A percentile compares a stretch with the other conserved stretches of the same genome.
Evolutionary conservation across 1,140 invertebrate genomes (phyloP).

Genomic region (Nautilus pompilius): DNA sequence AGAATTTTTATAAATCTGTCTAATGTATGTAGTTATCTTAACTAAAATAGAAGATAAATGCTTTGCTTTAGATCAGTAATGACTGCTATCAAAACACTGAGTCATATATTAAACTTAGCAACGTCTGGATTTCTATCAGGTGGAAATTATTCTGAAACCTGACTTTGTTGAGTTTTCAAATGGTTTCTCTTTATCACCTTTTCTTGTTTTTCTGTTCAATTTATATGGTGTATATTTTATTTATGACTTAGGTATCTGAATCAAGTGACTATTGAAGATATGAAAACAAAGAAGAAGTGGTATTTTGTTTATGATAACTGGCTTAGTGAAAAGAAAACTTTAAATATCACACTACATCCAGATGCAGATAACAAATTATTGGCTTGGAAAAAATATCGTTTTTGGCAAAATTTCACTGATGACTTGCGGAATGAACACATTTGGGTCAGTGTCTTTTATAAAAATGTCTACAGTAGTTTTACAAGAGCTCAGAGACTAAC

Average conservation of each 20-base stretch:
- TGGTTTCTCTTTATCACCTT: too few relatives aligned
- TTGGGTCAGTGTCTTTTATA: slow-evolving; percentile 42
- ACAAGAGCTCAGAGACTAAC: slow-evolving; percentile 41
- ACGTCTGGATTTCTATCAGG: too few relatives aligned
- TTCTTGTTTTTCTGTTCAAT: too few relatives aligned
- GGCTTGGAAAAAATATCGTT: slow-evolving; percentile 14
- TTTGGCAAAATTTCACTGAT: slow-evolving; percentile 24
- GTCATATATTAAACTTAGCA: too few relatives aligned
- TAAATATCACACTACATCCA: slow-evolving; percentile 19
- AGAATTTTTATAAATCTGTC: too few relatives aligned
- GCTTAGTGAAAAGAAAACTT: slow-evolving; percentile 24
- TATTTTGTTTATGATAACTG: slow-evolving; percentile 36
- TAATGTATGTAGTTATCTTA: too few relatives aligned
- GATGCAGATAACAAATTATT: slow-evolving; percentile 19
- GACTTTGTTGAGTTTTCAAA: too few relatives aligned
- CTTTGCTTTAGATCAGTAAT: too few relatives aligned
- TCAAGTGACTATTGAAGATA: slow-evolving; percentile 27
- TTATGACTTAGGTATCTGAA: slow-evolving; percentile 30
- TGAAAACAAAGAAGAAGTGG: slow-evolving; percentile 25
- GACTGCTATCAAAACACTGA: too few relatives aligned
- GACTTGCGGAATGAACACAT: slow-evolving; percentile 39
- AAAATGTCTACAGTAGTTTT: slow-evolving; percentile 36
- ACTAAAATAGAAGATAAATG: too few relatives aligned
- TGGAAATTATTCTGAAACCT: too few relatives aligned
- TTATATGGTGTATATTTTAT: neutral